phyloP scores from a whole-genome alignment of 2,888 invertebrate species.

The Drosophila lutescens region DNA sequence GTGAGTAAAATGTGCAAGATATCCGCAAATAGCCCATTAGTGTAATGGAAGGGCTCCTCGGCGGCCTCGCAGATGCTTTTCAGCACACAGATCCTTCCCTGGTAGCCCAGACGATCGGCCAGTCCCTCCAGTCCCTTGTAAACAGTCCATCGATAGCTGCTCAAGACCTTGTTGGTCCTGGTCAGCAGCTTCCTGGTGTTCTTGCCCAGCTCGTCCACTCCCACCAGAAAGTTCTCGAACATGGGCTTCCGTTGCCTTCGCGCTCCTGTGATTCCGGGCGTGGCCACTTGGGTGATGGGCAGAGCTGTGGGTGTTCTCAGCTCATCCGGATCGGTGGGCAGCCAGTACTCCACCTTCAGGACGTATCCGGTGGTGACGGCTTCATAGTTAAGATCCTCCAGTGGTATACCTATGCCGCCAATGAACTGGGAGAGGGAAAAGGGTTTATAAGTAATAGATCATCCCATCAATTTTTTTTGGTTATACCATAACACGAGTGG shows the following conservation, averaged over 20 bases:
- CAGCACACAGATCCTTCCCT: conserved; percentile 89
- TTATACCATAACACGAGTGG: conserved; percentile 80
- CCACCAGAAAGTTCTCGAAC: conserved; percentile 71
- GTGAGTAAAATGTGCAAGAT: conserved; percentile 90
- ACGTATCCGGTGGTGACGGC: conserved; percentile 83
- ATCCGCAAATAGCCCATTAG: conserved; percentile 90
- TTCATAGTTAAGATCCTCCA: conserved; percentile 79
- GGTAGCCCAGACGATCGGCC: conserved; percentile 86
- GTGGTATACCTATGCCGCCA: conserved; percentile 82
- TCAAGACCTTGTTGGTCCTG: conserved; percentile 61
- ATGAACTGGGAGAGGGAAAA: conserved; percentile 71
- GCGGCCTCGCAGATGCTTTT: conserved; percentile 92
- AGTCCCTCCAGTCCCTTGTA: conserved; percentile 80
- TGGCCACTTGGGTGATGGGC: conserved; percentile 62
- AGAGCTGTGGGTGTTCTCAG: conserved; percentile 62
- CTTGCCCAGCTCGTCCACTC: conserved; percentile 62
- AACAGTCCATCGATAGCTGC: conserved; percentile 81
- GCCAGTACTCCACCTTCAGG: conserved; percentile 81
- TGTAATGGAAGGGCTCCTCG: conserved; percentile 88
- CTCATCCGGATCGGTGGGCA: conserved; percentile 73
- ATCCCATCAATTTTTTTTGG: too few relatives aligned
- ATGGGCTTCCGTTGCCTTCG: conserved; percentile 55
- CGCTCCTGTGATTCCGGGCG: conserved; percentile 59
- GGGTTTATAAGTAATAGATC: not conserved
- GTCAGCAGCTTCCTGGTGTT: conserved; percentile 59